Base-by-base conservation (phyloP, 2,113 vertebrate genomes). In the Girardinichthys multiradiatus region DNA sequence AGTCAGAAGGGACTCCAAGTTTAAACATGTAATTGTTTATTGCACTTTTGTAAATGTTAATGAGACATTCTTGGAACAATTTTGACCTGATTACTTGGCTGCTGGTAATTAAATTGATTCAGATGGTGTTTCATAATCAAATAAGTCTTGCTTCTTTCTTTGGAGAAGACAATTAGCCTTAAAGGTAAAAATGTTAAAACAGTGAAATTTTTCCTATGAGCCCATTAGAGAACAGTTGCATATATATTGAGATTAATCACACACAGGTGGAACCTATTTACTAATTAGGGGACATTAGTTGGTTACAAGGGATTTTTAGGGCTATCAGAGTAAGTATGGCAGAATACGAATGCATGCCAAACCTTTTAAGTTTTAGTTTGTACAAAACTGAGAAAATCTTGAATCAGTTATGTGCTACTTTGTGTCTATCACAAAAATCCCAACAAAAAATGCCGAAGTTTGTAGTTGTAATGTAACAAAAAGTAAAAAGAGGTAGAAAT, bases 71-170 rank as follows among this genome's bases (percentile, higher is more conserved):
- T 33, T 67, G 42, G 59, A 33, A 51, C 28, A 66, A n/a, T 35
- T 19, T 48, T 86, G 59, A 76, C 27, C 24, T 76, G 35, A 54
- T 61, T 21, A 19, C 42, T 35, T 76, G 2, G 17, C 69, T 61
- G 70, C 66, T 88, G 76, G 35, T 63, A 57, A 59, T 64, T 75
- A 2, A 64, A 9, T 48, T 71, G 29, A 74, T 77, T 72, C 31
- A 28, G 27, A 0, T 19, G 62, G 27, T 57, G 30, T 71, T 7
- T 29, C 29, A 57, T 62, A 59, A 57, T 77, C 65, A 61, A 39
- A 3, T 78, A 28, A 26, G 10, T 13, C 24, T 26, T 68, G 28
- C 33, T 31, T 12, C 9, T 68, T 45, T 65, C 21, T 60, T 61
- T 27, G 66, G 60, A 72, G 64, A 77, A 51, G 27, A 29, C 3